Evolutionary conservation across 2,888 invertebrate species (phyloP), one percentile per base, ranked within the genome.

Genomic region (Crocallis elinguaria): DNA sequence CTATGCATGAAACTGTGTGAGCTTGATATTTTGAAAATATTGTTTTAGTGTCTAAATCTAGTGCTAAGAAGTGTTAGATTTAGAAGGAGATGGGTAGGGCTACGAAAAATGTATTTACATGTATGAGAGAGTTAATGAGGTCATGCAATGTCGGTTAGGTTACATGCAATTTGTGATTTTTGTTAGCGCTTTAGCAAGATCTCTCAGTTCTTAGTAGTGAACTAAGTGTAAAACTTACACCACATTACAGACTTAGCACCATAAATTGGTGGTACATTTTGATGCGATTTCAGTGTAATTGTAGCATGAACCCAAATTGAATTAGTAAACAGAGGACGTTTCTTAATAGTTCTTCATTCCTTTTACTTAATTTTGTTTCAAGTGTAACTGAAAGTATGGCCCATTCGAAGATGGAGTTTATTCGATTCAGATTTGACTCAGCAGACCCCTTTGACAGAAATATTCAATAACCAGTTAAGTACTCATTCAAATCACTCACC

Each of bases 21-120:
- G 5, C 4, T n/a, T 29, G 12, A 6, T 3, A 29, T 12, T n/a
- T 9, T 3, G 11, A 29, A 5, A n/a, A 2, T 12, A 6, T 44
- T 25, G 0, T 23, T 35, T 25, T 21, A 44, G 33, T 44, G 25
- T 41, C 23, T 37, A 42, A 16, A 21, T 41, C 29, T 53, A 53
- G 32, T 48, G 64, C 69, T 67, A 67, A 65, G 61, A 68, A 62
- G 61, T 69, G 67, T 75, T 69, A 73, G 44, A 60, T 30, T 67
- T 65, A 74, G 86, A 84, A 88, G 85, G 85, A 82, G 82, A 73
- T 81, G 87, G 88, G 88, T 76, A 79, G 87, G 85, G 84, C 84
- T 80, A 71, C 56, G 66, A 61, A 56, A 37, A 61, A 64, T 71
- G 73, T 80, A 70, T 79, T 71, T 72, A 76, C 68, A 75, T 45